phyloP scores from a whole-genome alignment of 2,797 vertebrate genomes.

The Parauchenoglanis ngamensis region DNA sequence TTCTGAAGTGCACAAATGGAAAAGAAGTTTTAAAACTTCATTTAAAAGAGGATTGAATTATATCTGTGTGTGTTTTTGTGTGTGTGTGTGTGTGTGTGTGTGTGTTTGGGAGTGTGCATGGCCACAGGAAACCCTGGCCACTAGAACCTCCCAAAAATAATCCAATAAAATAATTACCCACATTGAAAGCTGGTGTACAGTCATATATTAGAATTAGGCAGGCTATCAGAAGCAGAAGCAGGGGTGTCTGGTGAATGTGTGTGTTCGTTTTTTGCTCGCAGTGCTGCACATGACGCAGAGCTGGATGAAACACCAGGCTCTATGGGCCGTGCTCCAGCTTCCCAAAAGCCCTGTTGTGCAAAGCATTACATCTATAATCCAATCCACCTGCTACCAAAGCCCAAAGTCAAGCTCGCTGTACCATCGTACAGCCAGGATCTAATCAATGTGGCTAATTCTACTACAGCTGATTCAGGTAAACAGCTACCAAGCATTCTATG shows the following conservation, averaged over 20 bases:
- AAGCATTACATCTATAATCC: slow-evolving; percentile 21
- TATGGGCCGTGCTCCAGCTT: background rate
- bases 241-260: slow-evolving; percentile 9
- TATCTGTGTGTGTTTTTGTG: slow-evolving; percentile 21
- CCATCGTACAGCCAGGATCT: background rate
- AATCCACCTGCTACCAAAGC: background rate
- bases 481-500: background rate
- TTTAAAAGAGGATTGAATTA: background rate
- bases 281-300: background rate
- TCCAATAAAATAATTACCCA: slow-evolving; percentile 25
- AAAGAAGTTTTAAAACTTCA: background rate
- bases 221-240: background rate
- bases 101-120: background rate
- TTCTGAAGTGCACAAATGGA: background rate
- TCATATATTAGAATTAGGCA: background rate
- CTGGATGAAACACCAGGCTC: slow-evolving; percentile 6
- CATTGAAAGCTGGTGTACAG: slow-evolving; percentile 6
- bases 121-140: slow-evolving; percentile 10
- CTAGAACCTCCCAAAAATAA: slow-evolving; percentile 31
- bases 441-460: background rate
- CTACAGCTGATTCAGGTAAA: background rate
- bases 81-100: slow-evolving; percentile 31
- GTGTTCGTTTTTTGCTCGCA: background rate
- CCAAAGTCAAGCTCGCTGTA: background rate
- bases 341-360: slow-evolving; percentile 17